phyloP scores from a whole-genome alignment of 2,797 vertebrate species.

The Arctocebus calabarensis region DNA sequence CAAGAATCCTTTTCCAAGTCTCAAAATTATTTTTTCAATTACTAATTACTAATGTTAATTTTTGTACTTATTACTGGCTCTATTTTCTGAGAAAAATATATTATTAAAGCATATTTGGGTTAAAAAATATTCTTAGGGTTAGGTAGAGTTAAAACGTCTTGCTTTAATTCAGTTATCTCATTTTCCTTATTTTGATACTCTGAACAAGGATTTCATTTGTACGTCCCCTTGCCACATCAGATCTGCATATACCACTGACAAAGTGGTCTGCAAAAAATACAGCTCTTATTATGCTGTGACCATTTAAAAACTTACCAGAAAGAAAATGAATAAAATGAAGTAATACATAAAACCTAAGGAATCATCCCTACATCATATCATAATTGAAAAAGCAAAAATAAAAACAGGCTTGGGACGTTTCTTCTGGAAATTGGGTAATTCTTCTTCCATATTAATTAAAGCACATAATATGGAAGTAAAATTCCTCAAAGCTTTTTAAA shows the following conservation, averaged over 20 bases:
- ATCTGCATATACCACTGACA: not conserved
- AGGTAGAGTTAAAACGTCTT: not conserved
- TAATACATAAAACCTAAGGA: not conserved
- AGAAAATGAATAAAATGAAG: constrained; percentile 29
- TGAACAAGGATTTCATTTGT: not conserved
- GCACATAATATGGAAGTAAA: not conserved
- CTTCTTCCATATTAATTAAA: not conserved
- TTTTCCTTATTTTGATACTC: not conserved
- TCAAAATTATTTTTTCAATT: constrained; percentile 13
- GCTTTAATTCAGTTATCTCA: not conserved
- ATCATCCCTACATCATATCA: not conserved
- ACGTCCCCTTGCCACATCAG: not conserved
- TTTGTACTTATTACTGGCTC: not conserved
- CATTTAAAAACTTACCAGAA: constrained; percentile 12
- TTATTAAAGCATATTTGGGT: not conserved
- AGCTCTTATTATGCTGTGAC: not conserved
- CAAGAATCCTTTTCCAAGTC: not conserved
- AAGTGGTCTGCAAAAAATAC: not conserved
- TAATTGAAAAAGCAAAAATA: not conserved
- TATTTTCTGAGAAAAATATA: constrained; percentile 28
- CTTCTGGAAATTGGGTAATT: constrained; percentile 18
- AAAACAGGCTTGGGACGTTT: constrained; percentile 20
- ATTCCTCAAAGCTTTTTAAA: constrained; percentile 22
- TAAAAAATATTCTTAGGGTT: constrained; percentile 10
- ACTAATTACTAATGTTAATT: constrained; percentile 36